Base-by-base conservation (phyloP, 2,797 vertebrate genomes). In the Glossophaga mutica region DNA sequence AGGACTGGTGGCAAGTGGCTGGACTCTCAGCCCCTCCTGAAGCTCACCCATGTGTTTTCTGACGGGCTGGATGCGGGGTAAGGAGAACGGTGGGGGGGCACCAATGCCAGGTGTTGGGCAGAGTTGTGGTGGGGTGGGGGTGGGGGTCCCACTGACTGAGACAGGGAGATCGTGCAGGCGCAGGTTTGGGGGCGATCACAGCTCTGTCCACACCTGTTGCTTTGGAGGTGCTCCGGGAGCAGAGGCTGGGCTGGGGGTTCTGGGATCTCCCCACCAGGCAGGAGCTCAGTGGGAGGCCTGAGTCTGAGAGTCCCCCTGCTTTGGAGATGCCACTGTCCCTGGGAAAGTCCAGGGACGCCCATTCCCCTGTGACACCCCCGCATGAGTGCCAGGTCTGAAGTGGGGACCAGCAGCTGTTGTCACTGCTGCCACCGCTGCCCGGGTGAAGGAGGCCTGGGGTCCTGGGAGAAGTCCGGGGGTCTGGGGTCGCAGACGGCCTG, bases 321-420 rank as follows among this genome's bases (percentile, higher is more conserved):
- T 79, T 3, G 42, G 70, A 44, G 42, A 73, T 6, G 3, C 24
- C 26, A 44, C 42, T 1, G 12, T 71, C 70, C 19, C 70, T 39
- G 76, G 14, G 50, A 26, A 55, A 78, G 18, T 37, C 9, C 34
- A 15, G 1, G 14, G 50, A 62, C 0, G 22, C 22, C 71, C 67
- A 26, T 29, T 34, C 44, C 29, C 18, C 34, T 0, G 22, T 26
- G 21, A 18, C 39, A 2, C n/a, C n/a, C 44, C n/a, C 29, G 29
- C 24, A 0, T 3, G n/a, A 22, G 59, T 7, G 18, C 73, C 46
- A 42, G 34, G 46, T 1, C 4, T 4, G 1, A 0, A 11, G 59
- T 6, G 26, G 34, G 50, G 4, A 21, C 39, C 1, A 0, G 39
- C 9, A 2, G 9, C 68, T 24, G 55, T 24, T 26, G 0, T 3